These are phyloP conservation scores for Bufo bufo DNA, from an alignment of 2,113 vertebrate genomes.

Conservation along the genomic window DNA sequence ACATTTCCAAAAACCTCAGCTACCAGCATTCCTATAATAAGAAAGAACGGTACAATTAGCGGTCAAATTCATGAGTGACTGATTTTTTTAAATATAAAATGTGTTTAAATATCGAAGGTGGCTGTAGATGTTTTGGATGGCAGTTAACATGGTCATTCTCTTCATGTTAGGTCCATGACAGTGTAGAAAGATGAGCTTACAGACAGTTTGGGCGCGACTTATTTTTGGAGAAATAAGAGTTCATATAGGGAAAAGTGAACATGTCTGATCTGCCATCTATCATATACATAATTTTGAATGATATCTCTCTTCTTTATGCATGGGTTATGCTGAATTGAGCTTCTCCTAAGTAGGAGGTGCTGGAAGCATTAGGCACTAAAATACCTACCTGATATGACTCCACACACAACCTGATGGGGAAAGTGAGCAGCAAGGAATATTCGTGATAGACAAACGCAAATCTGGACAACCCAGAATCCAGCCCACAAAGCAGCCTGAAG, in stretches of 20 bases:
- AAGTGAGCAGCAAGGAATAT: conserved; percentile 96
- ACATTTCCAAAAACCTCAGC: conserved; percentile 84
- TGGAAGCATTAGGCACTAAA: no score
- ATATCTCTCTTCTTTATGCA: background rate
- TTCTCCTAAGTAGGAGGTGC: background rate
- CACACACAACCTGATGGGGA: conserved; percentile 91
- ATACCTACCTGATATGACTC: conserved; percentile 88
- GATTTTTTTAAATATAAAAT: no score
- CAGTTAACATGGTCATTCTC: no score
- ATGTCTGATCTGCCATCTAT: background rate
- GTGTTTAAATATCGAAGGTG: no score
- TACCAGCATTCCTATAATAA: conserved; percentile 83
- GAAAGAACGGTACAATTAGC: background rate
- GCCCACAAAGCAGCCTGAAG: conserved; percentile 79
- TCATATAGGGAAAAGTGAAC: background rate
- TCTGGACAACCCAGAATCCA: conserved; percentile 85
- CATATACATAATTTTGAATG: background rate
- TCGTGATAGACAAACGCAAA: conserved; percentile 90
- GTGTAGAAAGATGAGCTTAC: background rate
- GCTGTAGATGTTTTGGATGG: no score
- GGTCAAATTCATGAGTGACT: background rate
- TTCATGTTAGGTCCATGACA: background rate
- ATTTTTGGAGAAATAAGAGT: background rate
- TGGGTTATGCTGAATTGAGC: background rate
- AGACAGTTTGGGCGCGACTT: background rate